Conservation (phyloP, 1,140 invertebrate genomes). For the Drosophila pachea region DNA sequence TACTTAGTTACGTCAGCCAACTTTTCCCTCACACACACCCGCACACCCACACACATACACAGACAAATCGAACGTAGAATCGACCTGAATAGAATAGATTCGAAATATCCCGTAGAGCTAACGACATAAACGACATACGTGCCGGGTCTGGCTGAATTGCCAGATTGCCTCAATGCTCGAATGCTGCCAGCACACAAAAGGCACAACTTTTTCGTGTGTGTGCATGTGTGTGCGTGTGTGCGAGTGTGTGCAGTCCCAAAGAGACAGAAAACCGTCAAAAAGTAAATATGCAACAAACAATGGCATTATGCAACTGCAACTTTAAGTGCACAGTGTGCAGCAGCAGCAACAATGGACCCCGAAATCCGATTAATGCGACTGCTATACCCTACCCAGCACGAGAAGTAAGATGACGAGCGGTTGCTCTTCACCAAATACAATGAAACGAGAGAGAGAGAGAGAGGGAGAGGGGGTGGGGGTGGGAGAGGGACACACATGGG, state of each 20-base stretch:
- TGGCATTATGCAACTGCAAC: slow-evolving; percentile 69
- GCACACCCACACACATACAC: slow-evolving; percentile 18
- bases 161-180: slow-evolving; percentile 39
- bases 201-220: slow-evolving; percentile 31
- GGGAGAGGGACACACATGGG: slow-evolving; percentile 35
- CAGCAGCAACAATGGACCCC: slow-evolving; percentile 53
- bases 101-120: slow-evolving; percentile 41
- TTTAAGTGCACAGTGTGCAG: slow-evolving; percentile 61
- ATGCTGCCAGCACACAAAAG: slow-evolving; percentile 37
- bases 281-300: slow-evolving; percentile 77
- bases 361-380: slow-evolving; percentile 73
- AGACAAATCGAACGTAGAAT: slow-evolving; percentile 35
- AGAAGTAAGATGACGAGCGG: slow-evolving; percentile 17
- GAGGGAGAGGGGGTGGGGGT: too few relatives aligned
- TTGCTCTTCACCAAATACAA: slow-evolving; percentile 66
- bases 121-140: slow-evolving; percentile 72
- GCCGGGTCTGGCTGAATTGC: slow-evolving; percentile 20
- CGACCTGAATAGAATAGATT: slow-evolving; percentile 55
- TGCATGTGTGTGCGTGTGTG: neutral
- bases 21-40: slow-evolving; percentile 18
- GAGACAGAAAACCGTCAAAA: slow-evolving; percentile 66
- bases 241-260: neutral
- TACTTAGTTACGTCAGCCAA: slow-evolving; percentile 65
- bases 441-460: slow-evolving; percentile 26
- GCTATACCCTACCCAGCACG: slow-evolving; percentile 11